Evolutionary conservation across 2,888 invertebrate species (phyloP).

Genomic region (Aromia moschata): DNA sequence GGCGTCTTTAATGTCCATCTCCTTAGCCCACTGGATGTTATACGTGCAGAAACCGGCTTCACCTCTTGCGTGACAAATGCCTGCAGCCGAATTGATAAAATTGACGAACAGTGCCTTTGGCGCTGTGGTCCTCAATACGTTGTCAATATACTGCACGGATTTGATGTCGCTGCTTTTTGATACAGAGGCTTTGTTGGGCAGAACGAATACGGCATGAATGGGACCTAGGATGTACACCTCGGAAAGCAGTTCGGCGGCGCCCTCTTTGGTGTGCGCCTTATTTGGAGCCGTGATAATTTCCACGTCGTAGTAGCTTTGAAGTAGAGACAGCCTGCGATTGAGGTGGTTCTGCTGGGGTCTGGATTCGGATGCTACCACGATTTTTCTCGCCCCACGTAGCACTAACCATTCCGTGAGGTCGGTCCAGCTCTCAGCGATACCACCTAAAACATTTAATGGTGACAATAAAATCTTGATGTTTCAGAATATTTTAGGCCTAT

Average conservation of each 20-base stretch:
- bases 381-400: conserved; percentile 79
- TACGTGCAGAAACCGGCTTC: conserved; percentile 56
- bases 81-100: conserved; percentile 53
- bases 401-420: conserved; percentile 84
- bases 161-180: conserved; percentile 52
- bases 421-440: conserved; percentile 56
- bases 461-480: no score
- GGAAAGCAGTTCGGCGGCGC: conserved; percentile 49
- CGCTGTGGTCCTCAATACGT: conserved; percentile 54
- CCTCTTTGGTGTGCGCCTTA: conserved; percentile 53
- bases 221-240: conserved; percentile 53
- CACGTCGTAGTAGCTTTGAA: conserved; percentile 54
- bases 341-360: conserved; percentile 78
- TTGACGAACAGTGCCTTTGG: conserved; percentile 59
- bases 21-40: conserved; percentile 55
- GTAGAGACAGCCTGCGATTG: conserved; percentile 54
- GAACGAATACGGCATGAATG: conserved; percentile 54
- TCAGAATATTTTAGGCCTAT: not conserved
- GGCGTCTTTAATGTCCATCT: conserved; percentile 52
- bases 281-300: conserved; percentile 54
- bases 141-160: conserved; percentile 56
- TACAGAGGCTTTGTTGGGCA: conserved; percentile 49
- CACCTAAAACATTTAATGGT: conserved; percentile 47
- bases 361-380: conserved; percentile 81
- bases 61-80: conserved; percentile 51